Base-by-base conservation (phyloP, 2,113 vertebrate genomes). In the Nerophis lumbriciformis region DNA sequence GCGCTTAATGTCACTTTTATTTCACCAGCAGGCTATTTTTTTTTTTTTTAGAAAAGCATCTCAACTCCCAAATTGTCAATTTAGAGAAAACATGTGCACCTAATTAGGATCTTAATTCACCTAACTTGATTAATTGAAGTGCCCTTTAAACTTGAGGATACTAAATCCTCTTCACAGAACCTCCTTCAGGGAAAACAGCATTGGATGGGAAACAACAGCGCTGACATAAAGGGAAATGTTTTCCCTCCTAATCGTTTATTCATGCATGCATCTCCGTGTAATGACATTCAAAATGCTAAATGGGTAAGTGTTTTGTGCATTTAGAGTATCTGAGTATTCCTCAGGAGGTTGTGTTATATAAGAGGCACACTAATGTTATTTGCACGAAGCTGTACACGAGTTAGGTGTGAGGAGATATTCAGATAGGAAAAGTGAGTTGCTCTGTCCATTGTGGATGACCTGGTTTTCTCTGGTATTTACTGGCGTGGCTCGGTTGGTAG, bases 301-400 rank as follows among this genome's bases (percentile, higher is more conserved):
- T 53, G 45, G 65, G n/a, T n/a, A 35, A 63, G 58, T 73, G 56
- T 67, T 77, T 71, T 72, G 69, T 76, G 57, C 39, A 16, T 68
- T 66, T 49, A 19, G 62, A 55, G 56, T 61, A 62, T 63, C 45
- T 49, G 38, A 35, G 2, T 68, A 35, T 21, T 68, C 15, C 73
- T 53, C 48, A 2, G 55, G 75, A 53, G 65, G 55, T 47, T 11
- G 36, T 71, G 69, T 79, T 79, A 61, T 53, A 7, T 81, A 71
- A 84, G 56, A 70, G 50, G 6, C 15, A 42, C 44, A 59, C 71
- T 80, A 70, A 77, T 71, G 75, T 79, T 82, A 62, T 66, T 56
- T 0, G 7, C 39, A 15, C 21, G 50, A 48, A 74, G 59, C 44
- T 44, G 56, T 21, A 59, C 52, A 66, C 28, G 58, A 71, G 45